Conservation (phyloP, 2,797 vertebrate genomes). For the Sebastiscus albofasciatus region DNA sequence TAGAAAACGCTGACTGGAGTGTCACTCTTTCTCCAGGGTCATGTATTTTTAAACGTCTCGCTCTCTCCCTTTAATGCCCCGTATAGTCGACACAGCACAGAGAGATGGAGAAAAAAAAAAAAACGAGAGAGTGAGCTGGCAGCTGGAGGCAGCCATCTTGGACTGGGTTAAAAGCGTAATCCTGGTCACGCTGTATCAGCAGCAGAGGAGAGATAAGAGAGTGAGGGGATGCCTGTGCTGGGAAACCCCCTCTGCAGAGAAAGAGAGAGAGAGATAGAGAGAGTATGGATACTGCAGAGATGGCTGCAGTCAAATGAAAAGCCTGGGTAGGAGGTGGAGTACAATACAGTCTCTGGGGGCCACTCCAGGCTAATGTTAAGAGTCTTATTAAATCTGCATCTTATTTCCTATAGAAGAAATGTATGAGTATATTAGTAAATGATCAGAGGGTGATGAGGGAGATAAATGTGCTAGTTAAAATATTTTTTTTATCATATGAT, state of each 20-base stretch:
- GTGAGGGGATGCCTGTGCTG: slow-evolving; percentile 66
- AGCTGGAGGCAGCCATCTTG: slow-evolving; percentile 72
- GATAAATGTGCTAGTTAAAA: neutral
- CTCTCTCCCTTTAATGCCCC: slow-evolving; percentile 16
- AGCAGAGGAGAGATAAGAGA: slow-evolving; percentile 63
- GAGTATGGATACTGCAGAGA: slow-evolving; percentile 54
- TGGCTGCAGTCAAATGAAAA: slow-evolving; percentile 54
- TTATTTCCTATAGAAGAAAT: slow-evolving; percentile 11
- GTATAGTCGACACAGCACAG: slow-evolving; percentile 6
- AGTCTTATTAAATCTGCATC: slow-evolving; percentile 23
- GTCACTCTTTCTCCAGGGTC: slow-evolving; percentile 51
- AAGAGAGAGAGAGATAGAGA: slow-evolving; percentile 13
- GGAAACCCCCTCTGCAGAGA: slow-evolving; percentile 69
- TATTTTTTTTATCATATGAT: neutral
- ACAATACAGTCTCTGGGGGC: slow-evolving; percentile 21
- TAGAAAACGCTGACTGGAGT: slow-evolving; percentile 51
- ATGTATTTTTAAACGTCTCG: slow-evolving; percentile 64
- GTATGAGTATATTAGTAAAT: slow-evolving; percentile 2
- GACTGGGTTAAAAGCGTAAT: slow-evolving; percentile 70
- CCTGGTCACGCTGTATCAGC: slow-evolving; percentile 72
- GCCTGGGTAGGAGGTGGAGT: slow-evolving; percentile 17
- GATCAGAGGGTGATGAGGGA: neutral
- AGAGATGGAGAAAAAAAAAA: neutral
- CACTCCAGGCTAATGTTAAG: slow-evolving; percentile 13
- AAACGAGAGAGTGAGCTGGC: slow-evolving; percentile 2